Percentiles rank a stretch among this genome's conserved stretches.
phyloP scores from a whole-genome alignment of 2,888 invertebrate genomes.

The Dexiosoma caninum region DNA sequence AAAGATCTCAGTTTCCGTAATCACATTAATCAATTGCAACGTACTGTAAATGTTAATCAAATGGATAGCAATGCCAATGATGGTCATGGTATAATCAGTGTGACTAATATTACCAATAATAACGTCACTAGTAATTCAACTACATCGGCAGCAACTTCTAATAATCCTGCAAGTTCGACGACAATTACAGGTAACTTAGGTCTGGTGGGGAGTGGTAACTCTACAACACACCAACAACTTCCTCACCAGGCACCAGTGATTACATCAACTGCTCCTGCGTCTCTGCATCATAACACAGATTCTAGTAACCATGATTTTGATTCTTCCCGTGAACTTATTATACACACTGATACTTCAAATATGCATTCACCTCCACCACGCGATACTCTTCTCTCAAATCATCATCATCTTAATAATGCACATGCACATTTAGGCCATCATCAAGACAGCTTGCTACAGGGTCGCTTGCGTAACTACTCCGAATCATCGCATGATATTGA shows the following conservation, averaged over 20 bases:
- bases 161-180: constrained; percentile 68
- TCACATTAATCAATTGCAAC: constrained; percentile 74
- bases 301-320: constrained; percentile 77
- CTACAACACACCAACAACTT: constrained; percentile 67
- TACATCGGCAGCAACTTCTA: constrained; percentile 57
- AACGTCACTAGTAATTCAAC: constrained; percentile 57
- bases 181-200: constrained; percentile 53
- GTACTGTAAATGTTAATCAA: constrained; percentile 66
- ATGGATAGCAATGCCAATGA: constrained; percentile 57
- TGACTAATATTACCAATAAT: constrained; percentile 30
- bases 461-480: constrained; percentile 76
- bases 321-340: constrained; percentile 73
- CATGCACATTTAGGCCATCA: constrained; percentile 69
- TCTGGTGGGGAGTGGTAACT: constrained; percentile 52
- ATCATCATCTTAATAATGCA: constrained; percentile 66
- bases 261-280: constrained; percentile 75
- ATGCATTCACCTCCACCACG: constrained; percentile 74
- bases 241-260: constrained; percentile 77
- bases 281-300: constrained; percentile 75
- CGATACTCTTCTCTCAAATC: constrained; percentile 69
- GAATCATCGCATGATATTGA: constrained; percentile 78
- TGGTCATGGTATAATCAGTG: constrained; percentile 38
- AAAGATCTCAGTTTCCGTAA: constrained; percentile 77
- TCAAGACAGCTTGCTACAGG: constrained; percentile 71
- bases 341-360: constrained; percentile 76